Percentiles rank a stretch among this genome's conserved stretches.
Evolutionary conservation across 1,140 invertebrate species (phyloP).

Genomic region (Bemisia tabaci): DNA sequence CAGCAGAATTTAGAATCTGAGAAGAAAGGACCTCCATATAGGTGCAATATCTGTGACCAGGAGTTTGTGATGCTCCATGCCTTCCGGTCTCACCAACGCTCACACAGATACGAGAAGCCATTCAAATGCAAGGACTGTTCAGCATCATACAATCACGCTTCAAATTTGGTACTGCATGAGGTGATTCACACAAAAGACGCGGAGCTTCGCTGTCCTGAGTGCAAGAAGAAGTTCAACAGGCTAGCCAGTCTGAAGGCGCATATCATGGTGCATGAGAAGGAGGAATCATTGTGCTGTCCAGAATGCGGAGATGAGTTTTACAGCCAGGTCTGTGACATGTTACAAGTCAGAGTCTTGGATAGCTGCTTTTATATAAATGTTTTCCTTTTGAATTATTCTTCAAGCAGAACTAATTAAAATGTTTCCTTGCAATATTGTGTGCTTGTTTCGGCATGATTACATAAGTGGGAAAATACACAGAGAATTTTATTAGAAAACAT

Average conservation of each 20-base stretch:
- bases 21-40: background rate
- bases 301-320: constrained; percentile 55
- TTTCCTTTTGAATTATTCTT: too few species aligned
- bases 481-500: too few species aligned
- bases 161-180: constrained; percentile 44
- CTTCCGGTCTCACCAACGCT: background rate
- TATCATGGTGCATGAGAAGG: constrained; percentile 48
- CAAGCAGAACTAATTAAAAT: too few species aligned
- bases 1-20: too few species aligned
- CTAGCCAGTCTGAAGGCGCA: constrained; percentile 57
- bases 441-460: too few species aligned
- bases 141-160: background rate
- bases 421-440: too few species aligned
- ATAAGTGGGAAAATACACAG: too few species aligned
- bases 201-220: constrained; percentile 46
- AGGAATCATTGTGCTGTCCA: constrained; percentile 49
- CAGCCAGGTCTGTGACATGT: too few species aligned
- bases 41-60: background rate
- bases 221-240: constrained; percentile 44
- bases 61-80: background rate
- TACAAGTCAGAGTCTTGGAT: too few species aligned
- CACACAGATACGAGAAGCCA: background rate
- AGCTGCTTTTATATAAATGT: too few species aligned
- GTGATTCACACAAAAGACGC: constrained; percentile 41
- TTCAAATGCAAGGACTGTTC: background rate